Base-by-base conservation (phyloP, 2,113 vertebrate species). In the Dissostichus mawsoni region DNA sequence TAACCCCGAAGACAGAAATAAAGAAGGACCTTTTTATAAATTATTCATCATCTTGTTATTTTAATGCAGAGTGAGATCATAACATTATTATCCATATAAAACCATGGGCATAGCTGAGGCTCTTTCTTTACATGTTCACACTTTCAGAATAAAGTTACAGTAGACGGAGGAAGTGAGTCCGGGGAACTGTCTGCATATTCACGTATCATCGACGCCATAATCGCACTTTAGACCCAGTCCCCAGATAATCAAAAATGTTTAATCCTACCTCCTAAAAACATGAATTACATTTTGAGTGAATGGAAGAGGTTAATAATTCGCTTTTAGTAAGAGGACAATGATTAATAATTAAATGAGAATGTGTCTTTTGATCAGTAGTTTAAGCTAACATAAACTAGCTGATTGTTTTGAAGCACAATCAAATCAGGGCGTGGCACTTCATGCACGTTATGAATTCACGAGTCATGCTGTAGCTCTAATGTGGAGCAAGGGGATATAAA, bases 81-180 rank as follows among this genome's bases (percentile, higher is more conserved):
- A 55, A 76, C 20, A 14, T 65, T 18, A 52, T 41, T 13, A 74
- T 14, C 20, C 20, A 72, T 75, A 71, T 23, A 82, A 81, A 88
- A 81, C 9, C 48, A 59, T 17, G 29, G 29, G 3, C 20, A 65
- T 11, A 66, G 52, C 47, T 29, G 57, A 84, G 58, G 48, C 33
- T 76, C n/a, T 41, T 52, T 23, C 51, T 75, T 57, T 25, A 66
- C 33, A 33, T 8, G 2, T 58, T 58, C 13, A 58, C 52, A 51
- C 50, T 64, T 72, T 55, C 50, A 51, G 55, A 75, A 17, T 52
- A 13, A 18, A 78, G 18, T 55, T 59, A 59, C 69, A 73, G 17
- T 72, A 47, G 11, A 48, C 8, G 51, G 14, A 44, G 5, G 5
- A 41, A 6, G 36, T 41, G 36, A 8, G 36, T 41, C 16, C 20